A percentile compares a stretch with the other conserved stretches of the same genome.
Conservation (phyloP, 2,888 invertebrate genomes). For the Drosophila multiciliata region DNA sequence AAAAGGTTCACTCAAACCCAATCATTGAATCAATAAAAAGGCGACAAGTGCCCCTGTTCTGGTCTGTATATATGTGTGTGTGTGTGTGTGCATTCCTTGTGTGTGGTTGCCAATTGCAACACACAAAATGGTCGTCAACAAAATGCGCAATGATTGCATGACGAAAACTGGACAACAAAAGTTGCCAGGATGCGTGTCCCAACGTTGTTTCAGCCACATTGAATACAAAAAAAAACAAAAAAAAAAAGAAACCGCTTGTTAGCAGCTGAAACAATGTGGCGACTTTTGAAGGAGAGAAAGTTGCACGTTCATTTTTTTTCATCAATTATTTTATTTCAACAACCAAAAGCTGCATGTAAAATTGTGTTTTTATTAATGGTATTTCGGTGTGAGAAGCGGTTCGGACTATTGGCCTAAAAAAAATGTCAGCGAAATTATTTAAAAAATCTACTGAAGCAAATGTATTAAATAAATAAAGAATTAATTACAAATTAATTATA, state of each 20-base stretch:
- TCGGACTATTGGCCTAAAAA: no score
- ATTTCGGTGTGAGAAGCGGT: background rate
- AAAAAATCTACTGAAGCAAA: background rate
- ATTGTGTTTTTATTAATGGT: conserved; percentile 5
- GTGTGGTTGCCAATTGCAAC: conserved; percentile 60
- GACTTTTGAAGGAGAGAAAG: conserved; percentile 5
- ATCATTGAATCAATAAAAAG: conserved; percentile 77
- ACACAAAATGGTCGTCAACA: conserved; percentile 33
- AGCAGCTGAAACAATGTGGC: conserved; percentile 48
- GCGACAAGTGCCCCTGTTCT: conserved; percentile 58
- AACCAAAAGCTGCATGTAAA: background rate
- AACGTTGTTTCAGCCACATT: conserved; percentile 41
- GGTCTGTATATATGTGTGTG: conserved; percentile 10
- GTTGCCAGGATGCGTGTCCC: conserved; percentile 26
- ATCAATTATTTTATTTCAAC: conserved; percentile 11
- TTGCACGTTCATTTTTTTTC: background rate
- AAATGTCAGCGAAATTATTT: background rate
- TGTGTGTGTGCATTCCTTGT: conserved; percentile 31
- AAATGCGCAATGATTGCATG: conserved; percentile 57
- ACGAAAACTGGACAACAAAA: conserved; percentile 28
- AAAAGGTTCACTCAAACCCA: conserved; percentile 70
- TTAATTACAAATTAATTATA: background rate
- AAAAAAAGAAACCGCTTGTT: conserved; percentile 33
- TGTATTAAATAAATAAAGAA: background rate
- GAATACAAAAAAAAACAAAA: conserved; percentile 12